A percentile compares a stretch with the other conserved stretches of the same genome.
phyloP scores from a whole-genome alignment of 35 echinoderm and acorn worm species.

The Chiridota heheva region DNA sequence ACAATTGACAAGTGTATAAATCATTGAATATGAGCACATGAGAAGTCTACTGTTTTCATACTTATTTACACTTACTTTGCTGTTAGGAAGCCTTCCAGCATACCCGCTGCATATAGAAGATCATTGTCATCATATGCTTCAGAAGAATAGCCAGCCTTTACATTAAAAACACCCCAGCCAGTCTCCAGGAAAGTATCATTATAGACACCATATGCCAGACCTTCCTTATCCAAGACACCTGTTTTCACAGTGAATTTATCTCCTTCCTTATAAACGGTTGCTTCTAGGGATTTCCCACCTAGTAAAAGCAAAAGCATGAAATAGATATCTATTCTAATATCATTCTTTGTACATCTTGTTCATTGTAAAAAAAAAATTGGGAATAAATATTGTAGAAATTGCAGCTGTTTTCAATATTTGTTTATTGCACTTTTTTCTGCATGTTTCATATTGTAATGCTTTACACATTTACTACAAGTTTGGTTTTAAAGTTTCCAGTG shows the following conservation, averaged over 20 bases:
- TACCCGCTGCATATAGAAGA: slow-evolving; percentile 61
- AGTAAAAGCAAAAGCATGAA: too few relatives aligned
- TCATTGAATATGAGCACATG: neutral
- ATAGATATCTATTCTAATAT: too few relatives aligned
- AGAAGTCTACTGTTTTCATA: neutral
- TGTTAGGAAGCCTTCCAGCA: slow-evolving; percentile 67
- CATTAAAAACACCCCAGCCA: slow-evolving; percentile 67
- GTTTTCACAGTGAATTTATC: slow-evolving; percentile 11
- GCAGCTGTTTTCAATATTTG: too few relatives aligned
- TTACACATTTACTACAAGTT: too few relatives aligned
- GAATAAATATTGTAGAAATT: too few relatives aligned
- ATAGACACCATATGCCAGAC: slow-evolving; percentile 58
- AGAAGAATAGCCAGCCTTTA: slow-evolving; percentile 39
- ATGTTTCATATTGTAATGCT: too few relatives aligned
- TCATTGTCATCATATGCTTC: slow-evolving; percentile 25
- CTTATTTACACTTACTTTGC: slow-evolving; percentile 42
- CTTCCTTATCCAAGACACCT: slow-evolving; percentile 65
- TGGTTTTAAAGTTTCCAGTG: too few relatives aligned
- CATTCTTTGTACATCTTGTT: too few relatives aligned
- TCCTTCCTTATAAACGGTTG: slow-evolving; percentile 39
- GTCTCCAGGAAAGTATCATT: slow-evolving; percentile 59
- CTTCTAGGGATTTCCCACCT: too few relatives aligned
- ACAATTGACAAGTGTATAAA: too few relatives aligned
- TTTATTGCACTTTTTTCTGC: too few relatives aligned
- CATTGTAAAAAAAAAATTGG: too few relatives aligned